These are phyloP conservation scores for Anableps anableps DNA, from an alignment of 2,797 vertebrate genomes.

Conservation along the genomic window DNA sequence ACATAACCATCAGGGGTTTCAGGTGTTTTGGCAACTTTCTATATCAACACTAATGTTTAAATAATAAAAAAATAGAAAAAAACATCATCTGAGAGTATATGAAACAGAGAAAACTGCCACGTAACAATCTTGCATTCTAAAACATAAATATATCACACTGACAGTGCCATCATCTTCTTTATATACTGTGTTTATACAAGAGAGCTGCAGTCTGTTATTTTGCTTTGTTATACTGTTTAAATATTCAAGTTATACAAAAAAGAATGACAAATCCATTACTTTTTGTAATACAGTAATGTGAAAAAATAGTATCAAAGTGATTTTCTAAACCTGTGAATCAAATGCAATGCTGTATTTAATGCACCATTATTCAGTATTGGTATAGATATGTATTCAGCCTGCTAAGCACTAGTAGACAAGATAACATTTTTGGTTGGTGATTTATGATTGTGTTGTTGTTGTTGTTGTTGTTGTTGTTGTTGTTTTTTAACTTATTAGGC, in stretches of 20 bases:
- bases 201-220: slow-evolving; percentile 51
- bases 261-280: slow-evolving; percentile 46
- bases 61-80: slow-evolving; percentile 50
- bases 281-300: slow-evolving; percentile 57
- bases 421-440: slow-evolving; percentile 20
- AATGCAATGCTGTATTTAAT: slow-evolving; percentile 52
- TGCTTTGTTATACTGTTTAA: slow-evolving; percentile 47
- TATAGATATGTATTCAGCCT: slow-evolving; percentile 50
- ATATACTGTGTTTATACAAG: slow-evolving; percentile 46
- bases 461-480: background rate
- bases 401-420: slow-evolving; percentile 40
- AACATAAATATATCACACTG: slow-evolving; percentile 68
- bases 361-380: slow-evolving; percentile 50
- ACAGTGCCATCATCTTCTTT: slow-evolving; percentile 52
- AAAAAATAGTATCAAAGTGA: slow-evolving; percentile 75
- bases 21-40: slow-evolving; percentile 29
- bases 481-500: slow-evolving; percentile 1
- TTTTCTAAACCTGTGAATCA: slow-evolving; percentile 59
- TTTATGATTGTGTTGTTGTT: slow-evolving; percentile 29
- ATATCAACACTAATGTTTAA: slow-evolving; percentile 54
- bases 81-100: slow-evolving; percentile 26
- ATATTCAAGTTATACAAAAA: slow-evolving; percentile 57
- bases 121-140: slow-evolving; percentile 70
- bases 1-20: slow-evolving; percentile 46
- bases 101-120: slow-evolving; percentile 47